A percentile compares a stretch with the other conserved stretches of the same genome.
phyloP scores from a whole-genome alignment of 2,113 vertebrate species.

The Trematomus loennbergii region DNA sequence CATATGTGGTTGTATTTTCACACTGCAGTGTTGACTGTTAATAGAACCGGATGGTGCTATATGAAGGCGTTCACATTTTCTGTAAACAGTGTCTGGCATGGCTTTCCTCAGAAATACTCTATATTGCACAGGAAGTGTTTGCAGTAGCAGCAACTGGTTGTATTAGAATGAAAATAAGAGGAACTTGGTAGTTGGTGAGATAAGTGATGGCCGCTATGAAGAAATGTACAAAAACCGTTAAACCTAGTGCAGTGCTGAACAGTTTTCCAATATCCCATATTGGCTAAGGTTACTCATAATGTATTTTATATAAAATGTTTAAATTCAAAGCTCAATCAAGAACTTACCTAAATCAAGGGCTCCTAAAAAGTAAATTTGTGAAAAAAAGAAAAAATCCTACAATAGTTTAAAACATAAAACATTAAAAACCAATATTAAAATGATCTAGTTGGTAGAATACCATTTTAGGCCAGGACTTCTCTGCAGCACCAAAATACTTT shows the following conservation, averaged over 20 bases:
- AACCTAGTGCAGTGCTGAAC: not conserved
- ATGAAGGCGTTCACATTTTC: not conserved
- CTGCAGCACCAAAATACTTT: too few species aligned
- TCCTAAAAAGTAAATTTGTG: too few species aligned
- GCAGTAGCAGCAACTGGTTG: not conserved
- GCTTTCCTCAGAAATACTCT: slow-evolving; percentile 20
- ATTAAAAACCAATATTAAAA: too few species aligned
- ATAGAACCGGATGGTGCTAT: not conserved
- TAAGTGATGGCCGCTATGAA: not conserved
- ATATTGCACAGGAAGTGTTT: slow-evolving; percentile 23
- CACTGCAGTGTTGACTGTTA: slow-evolving; percentile 13
- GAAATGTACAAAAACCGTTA: not conserved
- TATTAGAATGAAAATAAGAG: slow-evolving; percentile 20
- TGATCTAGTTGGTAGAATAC: too few species aligned
- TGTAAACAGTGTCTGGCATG: not conserved
- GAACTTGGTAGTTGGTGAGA: not conserved
- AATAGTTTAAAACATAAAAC: too few species aligned
- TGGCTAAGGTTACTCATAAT: not conserved
- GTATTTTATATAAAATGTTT: too few species aligned
- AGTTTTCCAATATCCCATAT: not conserved
- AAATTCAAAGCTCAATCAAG: too few species aligned
- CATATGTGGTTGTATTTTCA: not conserved
- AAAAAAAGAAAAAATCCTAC: too few species aligned
- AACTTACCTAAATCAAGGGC: too few species aligned
- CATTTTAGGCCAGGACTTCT: too few species aligned